Conservation (phyloP, 2,797 vertebrate genomes). For the Danionella dracula region DNA sequence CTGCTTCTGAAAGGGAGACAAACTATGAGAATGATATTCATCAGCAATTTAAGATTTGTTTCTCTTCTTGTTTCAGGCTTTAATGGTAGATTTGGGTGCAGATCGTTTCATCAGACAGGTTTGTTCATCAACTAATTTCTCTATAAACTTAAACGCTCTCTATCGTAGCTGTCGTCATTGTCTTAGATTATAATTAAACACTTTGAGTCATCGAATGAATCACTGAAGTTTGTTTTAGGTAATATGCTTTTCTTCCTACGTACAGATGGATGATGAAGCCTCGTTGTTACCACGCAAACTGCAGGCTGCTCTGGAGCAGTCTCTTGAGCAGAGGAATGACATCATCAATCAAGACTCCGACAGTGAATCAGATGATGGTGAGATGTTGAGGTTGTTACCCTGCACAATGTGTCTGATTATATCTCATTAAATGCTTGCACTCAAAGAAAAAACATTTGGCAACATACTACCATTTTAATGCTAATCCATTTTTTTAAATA, state of each 20-base stretch:
- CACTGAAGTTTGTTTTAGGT: neutral
- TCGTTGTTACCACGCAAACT: slow-evolving; percentile 93
- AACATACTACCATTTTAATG: no score
- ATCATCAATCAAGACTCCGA: slow-evolving; percentile 95
- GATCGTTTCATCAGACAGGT: slow-evolving; percentile 98
- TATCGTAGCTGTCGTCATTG: neutral
- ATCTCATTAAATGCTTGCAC: neutral
- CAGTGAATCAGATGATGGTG: slow-evolving; percentile 97
- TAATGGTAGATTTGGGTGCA: slow-evolving; percentile 95
- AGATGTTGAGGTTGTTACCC: slow-evolving; percentile 38
- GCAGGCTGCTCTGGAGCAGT: slow-evolving; percentile 94
- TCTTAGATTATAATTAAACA: slow-evolving; percentile 5
- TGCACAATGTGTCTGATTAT: slow-evolving; percentile 25
- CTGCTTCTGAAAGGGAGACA: slow-evolving; percentile 11
- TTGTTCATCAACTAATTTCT: slow-evolving; percentile 44
- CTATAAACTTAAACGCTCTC: neutral
- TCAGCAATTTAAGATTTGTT: neutral
- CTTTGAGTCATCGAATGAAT: slow-evolving; percentile 13
- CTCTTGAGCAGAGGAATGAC: slow-evolving; percentile 93
- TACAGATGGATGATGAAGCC: slow-evolving; percentile 96
- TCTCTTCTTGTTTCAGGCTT: slow-evolving; percentile 69
- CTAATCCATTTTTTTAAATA: no score
- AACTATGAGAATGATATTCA: slow-evolving; percentile 1
- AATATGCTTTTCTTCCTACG: neutral
- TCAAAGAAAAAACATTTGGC: neutral